Evolutionary conservation across 2,797 vertebrate species (phyloP).

Genomic region (Agapornis canus): DNA sequence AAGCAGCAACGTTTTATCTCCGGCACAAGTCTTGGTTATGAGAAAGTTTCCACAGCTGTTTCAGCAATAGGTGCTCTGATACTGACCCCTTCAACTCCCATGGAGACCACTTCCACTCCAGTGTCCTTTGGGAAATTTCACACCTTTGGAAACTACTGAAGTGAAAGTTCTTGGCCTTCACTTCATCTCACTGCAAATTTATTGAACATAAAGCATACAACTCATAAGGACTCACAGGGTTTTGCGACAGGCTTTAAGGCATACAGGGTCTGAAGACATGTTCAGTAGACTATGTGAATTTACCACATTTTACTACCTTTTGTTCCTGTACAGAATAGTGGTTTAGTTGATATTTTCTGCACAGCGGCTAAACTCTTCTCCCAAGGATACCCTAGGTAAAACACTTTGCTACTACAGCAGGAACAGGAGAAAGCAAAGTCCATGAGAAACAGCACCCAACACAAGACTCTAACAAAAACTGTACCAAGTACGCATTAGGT

Average conservation of each 20-base stretch:
- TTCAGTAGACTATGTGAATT: neutral
- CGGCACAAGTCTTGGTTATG: neutral
- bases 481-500: neutral
- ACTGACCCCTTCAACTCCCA: neutral
- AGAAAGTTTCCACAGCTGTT: neutral
- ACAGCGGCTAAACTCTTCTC: neutral
- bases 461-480: neutral
- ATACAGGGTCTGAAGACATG: neutral
- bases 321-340: neutral
- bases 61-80: neutral
- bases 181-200: neutral
- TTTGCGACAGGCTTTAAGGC: neutral
- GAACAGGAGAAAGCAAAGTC: neutral
- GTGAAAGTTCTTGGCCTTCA: neutral
- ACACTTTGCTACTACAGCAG: neutral
- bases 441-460: neutral
- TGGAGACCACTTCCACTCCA: neutral
- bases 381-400: neutral
- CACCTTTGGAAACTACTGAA: slow-evolving; percentile 31
- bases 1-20: slow-evolving; percentile 16
- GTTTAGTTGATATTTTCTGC: neutral
- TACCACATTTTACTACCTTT: neutral
- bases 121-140: slow-evolving; percentile 14
- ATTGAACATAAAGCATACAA: neutral
- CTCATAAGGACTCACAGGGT: neutral